Conservation (phyloP, 1,140 invertebrate species). For the Bombus huntii region DNA sequence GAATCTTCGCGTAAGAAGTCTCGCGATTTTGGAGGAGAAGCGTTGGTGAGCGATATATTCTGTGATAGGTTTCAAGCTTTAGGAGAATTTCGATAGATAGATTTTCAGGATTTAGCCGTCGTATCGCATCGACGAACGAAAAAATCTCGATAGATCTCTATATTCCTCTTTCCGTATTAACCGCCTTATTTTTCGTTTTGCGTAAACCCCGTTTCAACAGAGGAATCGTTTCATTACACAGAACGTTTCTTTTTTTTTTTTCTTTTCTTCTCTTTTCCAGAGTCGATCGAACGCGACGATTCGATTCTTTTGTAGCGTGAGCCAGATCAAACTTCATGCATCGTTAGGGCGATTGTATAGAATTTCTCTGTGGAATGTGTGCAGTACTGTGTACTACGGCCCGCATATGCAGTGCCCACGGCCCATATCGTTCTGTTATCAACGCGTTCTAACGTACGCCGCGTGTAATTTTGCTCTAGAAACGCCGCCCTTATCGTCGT, state of each 20-base stretch:
- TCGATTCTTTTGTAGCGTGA: slow-evolving; percentile 10
- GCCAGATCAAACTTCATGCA: slow-evolving; percentile 60
- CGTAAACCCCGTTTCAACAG: neutral
- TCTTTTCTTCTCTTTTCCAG: neutral
- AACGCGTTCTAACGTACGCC: slow-evolving; percentile 49
- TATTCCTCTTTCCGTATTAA: too few relatives aligned
- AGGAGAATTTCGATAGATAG: too few relatives aligned
- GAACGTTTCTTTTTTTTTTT: neutral
- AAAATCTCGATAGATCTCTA: too few relatives aligned
- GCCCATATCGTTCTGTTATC: slow-evolving; percentile 61
- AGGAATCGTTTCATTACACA: neutral
- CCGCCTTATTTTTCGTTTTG: neutral
- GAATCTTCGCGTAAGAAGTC: too few relatives aligned
- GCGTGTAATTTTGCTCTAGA: slow-evolving; percentile 10
- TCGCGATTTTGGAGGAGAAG: too few relatives aligned
- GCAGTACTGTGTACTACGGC: neutral
- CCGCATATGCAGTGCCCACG: slow-evolving; percentile 40
- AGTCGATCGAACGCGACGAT: neutral
- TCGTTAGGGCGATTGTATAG: slow-evolving; percentile 43
- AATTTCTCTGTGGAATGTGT: slow-evolving; percentile 35
- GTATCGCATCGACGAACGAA: too few relatives aligned
- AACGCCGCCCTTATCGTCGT: slow-evolving; percentile 48
- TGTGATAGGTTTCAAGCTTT: too few relatives aligned
- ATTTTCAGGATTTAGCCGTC: too few relatives aligned
- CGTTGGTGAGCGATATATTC: too few relatives aligned